Conservation (phyloP, 2,888 invertebrate species). For the Brachylomia viminalis region DNA sequence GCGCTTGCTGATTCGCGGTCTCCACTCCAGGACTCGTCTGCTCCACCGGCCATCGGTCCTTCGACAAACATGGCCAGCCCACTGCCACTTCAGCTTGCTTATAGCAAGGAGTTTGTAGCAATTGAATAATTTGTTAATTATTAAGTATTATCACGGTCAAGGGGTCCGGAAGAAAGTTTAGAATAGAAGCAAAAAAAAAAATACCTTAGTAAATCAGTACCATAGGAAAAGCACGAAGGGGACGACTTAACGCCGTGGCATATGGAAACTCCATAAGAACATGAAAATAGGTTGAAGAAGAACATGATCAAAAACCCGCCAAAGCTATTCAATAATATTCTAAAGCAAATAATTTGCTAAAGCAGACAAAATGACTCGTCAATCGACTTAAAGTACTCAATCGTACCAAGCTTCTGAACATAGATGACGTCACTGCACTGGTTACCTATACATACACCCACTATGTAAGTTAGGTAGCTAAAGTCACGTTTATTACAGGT, state of each 20-base stretch:
- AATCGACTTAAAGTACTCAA: background rate
- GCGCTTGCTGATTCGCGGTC: too few relatives aligned
- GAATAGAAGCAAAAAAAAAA: background rate
- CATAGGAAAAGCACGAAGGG: background rate
- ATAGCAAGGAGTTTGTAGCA: too few relatives aligned
- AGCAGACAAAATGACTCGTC: background rate
- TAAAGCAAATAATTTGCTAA: slow-evolving; percentile 2
- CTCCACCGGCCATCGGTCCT: too few relatives aligned
- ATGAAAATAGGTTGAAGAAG: background rate
- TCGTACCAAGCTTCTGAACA: background rate
- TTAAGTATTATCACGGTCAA: background rate
- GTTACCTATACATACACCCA: background rate
- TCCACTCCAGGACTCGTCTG: too few relatives aligned
- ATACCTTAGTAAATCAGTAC: background rate
- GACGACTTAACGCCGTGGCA: background rate
- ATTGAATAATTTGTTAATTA: background rate
- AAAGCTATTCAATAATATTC: background rate
- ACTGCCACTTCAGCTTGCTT: too few relatives aligned
- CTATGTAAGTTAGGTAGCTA: background rate
- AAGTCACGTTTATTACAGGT: slow-evolving; percentile 17
- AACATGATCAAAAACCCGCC: background rate
- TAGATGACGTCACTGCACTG: slow-evolving; percentile 36
- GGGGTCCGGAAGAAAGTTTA: background rate
- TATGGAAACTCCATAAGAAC: background rate
- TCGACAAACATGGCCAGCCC: too few relatives aligned